Evolutionary conservation across 2,113 vertebrate genomes (phyloP).

Genomic region (Columba livia): DNA sequence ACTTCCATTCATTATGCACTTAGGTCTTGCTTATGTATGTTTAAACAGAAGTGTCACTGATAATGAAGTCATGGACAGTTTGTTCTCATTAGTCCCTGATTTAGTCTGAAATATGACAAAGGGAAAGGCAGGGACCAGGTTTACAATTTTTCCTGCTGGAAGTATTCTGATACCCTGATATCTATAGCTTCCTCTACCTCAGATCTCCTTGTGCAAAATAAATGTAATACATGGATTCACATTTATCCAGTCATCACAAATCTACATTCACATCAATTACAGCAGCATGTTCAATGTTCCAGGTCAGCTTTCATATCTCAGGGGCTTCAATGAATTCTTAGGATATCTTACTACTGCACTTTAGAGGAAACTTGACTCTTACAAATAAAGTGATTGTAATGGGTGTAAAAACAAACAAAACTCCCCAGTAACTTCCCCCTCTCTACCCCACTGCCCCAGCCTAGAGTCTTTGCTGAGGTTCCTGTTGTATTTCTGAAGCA

Average conservation of each 20-base stretch:
- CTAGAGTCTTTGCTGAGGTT: not conserved
- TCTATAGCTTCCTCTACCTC: not conserved
- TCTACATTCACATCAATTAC: not conserved
- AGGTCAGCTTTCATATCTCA: not conserved
- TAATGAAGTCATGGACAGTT: not conserved
- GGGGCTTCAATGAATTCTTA: not conserved
- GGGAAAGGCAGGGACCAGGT: not conserved
- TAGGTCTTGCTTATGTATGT: not conserved
- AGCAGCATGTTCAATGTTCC: not conserved
- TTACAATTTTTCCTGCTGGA: not conserved
- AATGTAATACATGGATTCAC: not conserved
- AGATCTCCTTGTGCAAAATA: too few species aligned
- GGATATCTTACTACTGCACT: not conserved
- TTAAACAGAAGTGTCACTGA: not conserved
- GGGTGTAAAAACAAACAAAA: not conserved
- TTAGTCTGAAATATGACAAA: not conserved
- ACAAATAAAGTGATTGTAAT: not conserved
- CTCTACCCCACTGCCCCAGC: not conserved
- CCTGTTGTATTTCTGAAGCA: not conserved
- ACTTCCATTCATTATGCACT: not conserved
- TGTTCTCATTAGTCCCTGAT: not conserved
- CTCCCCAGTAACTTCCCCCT: not conserved
- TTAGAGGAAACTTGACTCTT: not conserved
- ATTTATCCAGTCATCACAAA: not conserved
- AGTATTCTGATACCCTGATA: not conserved